These are phyloP conservation scores for Engraulis encrasicolus DNA, from an alignment of 2,113 vertebrate species.

Conservation along the genomic window DNA sequence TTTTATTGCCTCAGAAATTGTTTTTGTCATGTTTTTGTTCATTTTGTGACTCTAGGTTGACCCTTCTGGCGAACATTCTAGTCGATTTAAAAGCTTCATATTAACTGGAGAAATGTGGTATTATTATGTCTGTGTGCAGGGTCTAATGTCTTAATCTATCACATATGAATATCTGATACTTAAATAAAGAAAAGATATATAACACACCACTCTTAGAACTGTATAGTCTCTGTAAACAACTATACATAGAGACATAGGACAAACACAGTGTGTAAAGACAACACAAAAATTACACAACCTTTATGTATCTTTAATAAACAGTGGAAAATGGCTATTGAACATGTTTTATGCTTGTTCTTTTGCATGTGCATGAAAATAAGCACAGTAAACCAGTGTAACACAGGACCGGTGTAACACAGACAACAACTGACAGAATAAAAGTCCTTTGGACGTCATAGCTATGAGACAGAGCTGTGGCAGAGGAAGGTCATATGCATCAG, in stretches of 20 bases:
- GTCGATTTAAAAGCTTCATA: neutral
- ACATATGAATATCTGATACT: neutral
- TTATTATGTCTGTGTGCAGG: neutral
- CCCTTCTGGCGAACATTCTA: neutral
- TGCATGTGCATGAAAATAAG: constrained; percentile 66
- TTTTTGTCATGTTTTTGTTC: neutral
- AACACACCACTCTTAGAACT: neutral
- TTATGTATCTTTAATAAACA: constrained; percentile 76
- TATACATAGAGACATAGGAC: constrained; percentile 38
- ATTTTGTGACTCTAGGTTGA: neutral
- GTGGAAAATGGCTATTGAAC: constrained; percentile 60
- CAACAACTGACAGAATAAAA: constrained; percentile 48
- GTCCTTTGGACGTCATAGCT: constrained; percentile 40
- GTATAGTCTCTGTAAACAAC: constrained; percentile 2
- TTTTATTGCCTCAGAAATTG: neutral
- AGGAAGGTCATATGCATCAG: constrained; percentile 34
- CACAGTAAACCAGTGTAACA: constrained; percentile 57
- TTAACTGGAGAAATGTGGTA: neutral
- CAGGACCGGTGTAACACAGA: constrained; percentile 41
- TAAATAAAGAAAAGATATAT: neutral
- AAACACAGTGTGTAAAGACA: constrained; percentile 66
- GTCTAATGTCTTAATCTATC: neutral
- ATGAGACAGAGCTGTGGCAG: constrained; percentile 47
- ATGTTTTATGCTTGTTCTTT: constrained; percentile 56
- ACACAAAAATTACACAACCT: constrained; percentile 70